Conservation (phyloP, 1,140 invertebrate genomes). For the Caenorhabditis inopinata region DNA sequence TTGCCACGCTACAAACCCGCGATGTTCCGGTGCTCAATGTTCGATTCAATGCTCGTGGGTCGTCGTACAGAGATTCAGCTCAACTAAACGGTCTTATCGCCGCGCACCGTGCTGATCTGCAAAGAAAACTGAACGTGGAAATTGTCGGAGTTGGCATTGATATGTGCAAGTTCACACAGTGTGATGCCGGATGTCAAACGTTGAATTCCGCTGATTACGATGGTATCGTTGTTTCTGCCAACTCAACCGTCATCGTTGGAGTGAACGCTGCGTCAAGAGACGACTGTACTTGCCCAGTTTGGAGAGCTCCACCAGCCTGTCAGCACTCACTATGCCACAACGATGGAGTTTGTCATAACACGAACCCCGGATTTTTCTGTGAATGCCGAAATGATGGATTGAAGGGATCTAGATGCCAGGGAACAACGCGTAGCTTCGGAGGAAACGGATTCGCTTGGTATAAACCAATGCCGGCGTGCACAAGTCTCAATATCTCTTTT, state of each 20-base stretch:
- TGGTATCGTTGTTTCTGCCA: conserved; percentile 60
- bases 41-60: conserved; percentile 55
- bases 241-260: conserved; percentile 61
- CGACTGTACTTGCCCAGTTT: conserved; percentile 61
- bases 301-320: conserved; percentile 54
- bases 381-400: conserved; percentile 60
- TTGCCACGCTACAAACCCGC: conserved; percentile 45
- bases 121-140: conserved; percentile 47
- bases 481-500: conserved; percentile 63
- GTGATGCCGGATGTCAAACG: conserved; percentile 62
- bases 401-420: conserved; percentile 62
- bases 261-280: conserved; percentile 60
- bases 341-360: conserved; percentile 64
- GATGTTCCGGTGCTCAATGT: conserved; percentile 53
- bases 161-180: conserved; percentile 65
- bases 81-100: conserved; percentile 56
- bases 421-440: conserved; percentile 60
- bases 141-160: conserved; percentile 63
- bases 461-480: conserved; percentile 65
- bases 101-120: conserved; percentile 50
- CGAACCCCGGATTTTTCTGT: conserved; percentile 61
- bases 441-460: conserved; percentile 65
- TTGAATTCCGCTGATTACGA: conserved; percentile 55
- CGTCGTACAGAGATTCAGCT: conserved; percentile 28
- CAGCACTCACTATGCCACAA: conserved; percentile 56